Conservation (phyloP, 1,140 invertebrate species). For the Chlorops oryzae region DNA sequence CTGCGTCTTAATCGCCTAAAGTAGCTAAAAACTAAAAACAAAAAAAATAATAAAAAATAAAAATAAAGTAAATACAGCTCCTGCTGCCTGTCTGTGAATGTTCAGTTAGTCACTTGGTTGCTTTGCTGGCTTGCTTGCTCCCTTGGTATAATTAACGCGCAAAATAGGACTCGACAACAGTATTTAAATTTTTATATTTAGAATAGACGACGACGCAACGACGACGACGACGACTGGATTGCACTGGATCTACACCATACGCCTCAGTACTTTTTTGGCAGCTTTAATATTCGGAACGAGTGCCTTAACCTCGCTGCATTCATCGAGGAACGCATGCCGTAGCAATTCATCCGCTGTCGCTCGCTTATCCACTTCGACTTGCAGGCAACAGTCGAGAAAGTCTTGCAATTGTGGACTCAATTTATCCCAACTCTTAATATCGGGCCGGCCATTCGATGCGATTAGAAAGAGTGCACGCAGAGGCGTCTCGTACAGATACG, state of each 20-base stretch:
- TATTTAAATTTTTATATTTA: too few relatives aligned
- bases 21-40: too few relatives aligned
- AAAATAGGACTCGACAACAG: too few relatives aligned
- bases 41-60: too few relatives aligned
- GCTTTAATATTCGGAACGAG: conserved; percentile 87
- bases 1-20: too few relatives aligned
- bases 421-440: conserved; percentile 77
- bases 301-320: conserved; percentile 75
- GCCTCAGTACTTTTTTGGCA: conserved; percentile 53
- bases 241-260: conserved; percentile 46
- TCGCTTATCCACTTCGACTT: conserved; percentile 85
- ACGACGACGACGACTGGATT: conserved; percentile 39
- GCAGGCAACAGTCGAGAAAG: conserved; percentile 85
- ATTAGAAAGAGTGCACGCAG: conserved; percentile 92
- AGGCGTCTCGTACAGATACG: conserved; percentile 91
- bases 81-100: too few relatives aligned
- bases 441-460: conserved; percentile 88
- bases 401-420: conserved; percentile 70
- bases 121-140: too few relatives aligned
- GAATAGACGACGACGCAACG: too few relatives aligned
- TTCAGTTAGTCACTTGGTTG: too few relatives aligned
- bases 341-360: conserved; percentile 79
- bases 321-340: conserved; percentile 81
- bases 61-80: too few relatives aligned
- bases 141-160: too few relatives aligned